phyloP scores from a whole-genome alignment of 2,888 invertebrate species.

The Himalopsyche tibetana region DNA sequence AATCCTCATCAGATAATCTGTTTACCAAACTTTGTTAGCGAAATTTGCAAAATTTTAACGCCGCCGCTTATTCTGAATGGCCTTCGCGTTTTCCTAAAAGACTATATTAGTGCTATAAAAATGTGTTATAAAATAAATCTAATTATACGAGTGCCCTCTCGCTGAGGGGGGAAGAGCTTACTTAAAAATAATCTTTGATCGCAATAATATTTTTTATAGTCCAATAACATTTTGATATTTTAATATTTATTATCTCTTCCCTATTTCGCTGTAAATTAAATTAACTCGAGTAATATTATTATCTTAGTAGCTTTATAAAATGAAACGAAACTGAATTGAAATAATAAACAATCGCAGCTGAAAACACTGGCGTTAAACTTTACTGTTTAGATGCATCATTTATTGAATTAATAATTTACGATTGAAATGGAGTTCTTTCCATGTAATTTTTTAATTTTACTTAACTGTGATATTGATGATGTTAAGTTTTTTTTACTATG shows the following conservation, averaged over 20 bases:
- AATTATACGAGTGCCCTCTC: slow-evolving; percentile 40
- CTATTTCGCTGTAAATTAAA: slow-evolving; percentile 23
- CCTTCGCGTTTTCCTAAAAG: slow-evolving; percentile 40
- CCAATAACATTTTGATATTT: slow-evolving; percentile 29
- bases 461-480: too few relatives aligned
- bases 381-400: too few relatives aligned
- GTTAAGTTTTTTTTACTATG: too few relatives aligned
- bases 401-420: too few relatives aligned
- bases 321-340: too few relatives aligned
- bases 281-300: neutral
- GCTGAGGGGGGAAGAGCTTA: slow-evolving; percentile 9
- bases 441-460: too few relatives aligned
- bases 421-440: too few relatives aligned
- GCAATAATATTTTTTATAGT: slow-evolving; percentile 26
- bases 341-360: too few relatives aligned
- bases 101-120: slow-evolving; percentile 35
- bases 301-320: too few relatives aligned
- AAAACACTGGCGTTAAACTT: too few relatives aligned
- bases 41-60: slow-evolving; percentile 38
- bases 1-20: slow-evolving; percentile 43
- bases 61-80: slow-evolving; percentile 40
- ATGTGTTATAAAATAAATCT: slow-evolving; percentile 43
- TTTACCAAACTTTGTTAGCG: slow-evolving; percentile 40
- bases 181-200: slow-evolving; percentile 43
- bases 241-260: slow-evolving; percentile 1